Evolutionary conservation across 1,140 invertebrate genomes (phyloP).

Genomic region (Neodiprion virginianus): DNA sequence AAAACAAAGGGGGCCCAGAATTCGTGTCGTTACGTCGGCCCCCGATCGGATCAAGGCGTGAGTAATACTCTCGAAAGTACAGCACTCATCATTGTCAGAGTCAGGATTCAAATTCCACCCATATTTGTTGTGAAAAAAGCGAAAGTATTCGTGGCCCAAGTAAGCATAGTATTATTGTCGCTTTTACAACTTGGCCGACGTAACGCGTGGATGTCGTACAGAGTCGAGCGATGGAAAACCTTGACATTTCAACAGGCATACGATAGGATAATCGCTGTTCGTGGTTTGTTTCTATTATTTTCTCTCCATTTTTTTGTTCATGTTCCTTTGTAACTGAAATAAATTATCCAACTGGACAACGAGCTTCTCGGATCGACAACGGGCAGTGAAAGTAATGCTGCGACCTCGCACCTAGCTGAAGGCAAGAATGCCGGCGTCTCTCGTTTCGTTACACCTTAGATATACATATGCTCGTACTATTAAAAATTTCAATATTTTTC

Average conservation of each 20-base stretch:
- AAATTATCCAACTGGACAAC: constrained; percentile 11
- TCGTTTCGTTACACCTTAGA: neutral
- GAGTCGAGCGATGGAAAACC: constrained; percentile 21
- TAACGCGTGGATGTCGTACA: constrained; percentile 20
- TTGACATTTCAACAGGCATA: neutral
- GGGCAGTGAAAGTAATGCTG: constrained; percentile 47
- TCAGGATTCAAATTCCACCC: constrained; percentile 4
- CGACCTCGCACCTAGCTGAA: constrained; percentile 31
- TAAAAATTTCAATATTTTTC: too few species aligned
- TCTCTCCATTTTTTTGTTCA: neutral
- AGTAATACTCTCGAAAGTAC: constrained; percentile 8
- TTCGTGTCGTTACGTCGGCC: too few species aligned
- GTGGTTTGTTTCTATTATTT: too few species aligned
- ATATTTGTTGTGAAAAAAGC: neutral
- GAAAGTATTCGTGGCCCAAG: neutral
- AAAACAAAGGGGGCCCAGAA: too few species aligned
- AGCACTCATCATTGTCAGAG: constrained; percentile 4
- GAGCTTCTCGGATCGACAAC: constrained; percentile 32
- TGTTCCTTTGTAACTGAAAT: neutral
- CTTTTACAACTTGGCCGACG: neutral
- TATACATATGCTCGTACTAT: too few species aligned
- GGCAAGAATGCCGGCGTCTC: constrained; percentile 33
- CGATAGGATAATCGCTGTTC: neutral
- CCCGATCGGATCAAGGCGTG: neutral
- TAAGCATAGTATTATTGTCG: neutral